Conservation (phyloP, 2,888 invertebrate genomes). For the Drosophila glabriapex region DNA sequence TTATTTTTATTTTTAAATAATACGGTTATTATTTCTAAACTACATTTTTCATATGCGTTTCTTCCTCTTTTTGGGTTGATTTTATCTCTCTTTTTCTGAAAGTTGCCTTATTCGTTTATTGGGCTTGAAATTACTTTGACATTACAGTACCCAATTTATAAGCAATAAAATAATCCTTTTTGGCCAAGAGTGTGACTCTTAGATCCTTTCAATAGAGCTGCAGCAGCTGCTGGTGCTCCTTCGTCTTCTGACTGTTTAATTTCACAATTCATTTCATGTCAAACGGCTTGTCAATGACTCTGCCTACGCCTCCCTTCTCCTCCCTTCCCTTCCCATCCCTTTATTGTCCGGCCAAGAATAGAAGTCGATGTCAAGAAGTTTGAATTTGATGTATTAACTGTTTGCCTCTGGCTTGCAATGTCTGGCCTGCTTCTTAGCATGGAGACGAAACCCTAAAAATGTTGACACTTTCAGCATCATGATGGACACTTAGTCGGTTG, state of each 20-base stretch:
- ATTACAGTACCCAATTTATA: conserved; percentile 60
- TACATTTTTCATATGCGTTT: background rate
- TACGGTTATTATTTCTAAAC: background rate
- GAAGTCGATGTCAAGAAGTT: conserved; percentile 64
- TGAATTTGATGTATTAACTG: conserved; percentile 78
- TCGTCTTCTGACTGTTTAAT: conserved; percentile 66
- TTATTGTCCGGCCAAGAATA: conserved; percentile 23
- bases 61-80: background rate
- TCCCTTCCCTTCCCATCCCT: conserved; percentile 1
- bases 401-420: conserved; percentile 44
- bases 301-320: background rate
- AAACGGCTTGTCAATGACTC: conserved; percentile 68
- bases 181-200: conserved; percentile 11
- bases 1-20: background rate
- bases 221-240: conserved; percentile 19
- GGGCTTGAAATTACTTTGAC: conserved; percentile 58
- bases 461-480: background rate
- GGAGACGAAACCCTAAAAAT: conserved; percentile 3
- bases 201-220: conserved; percentile 27
- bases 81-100: background rate
- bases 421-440: conserved; percentile 12
- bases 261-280: conserved; percentile 81
- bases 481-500: background rate
- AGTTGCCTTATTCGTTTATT: conserved; percentile 40
- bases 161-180: conserved; percentile 24